Evolutionary conservation across 2,888 invertebrate species (phyloP).

Genomic region (Lysandra bellargus): DNA sequence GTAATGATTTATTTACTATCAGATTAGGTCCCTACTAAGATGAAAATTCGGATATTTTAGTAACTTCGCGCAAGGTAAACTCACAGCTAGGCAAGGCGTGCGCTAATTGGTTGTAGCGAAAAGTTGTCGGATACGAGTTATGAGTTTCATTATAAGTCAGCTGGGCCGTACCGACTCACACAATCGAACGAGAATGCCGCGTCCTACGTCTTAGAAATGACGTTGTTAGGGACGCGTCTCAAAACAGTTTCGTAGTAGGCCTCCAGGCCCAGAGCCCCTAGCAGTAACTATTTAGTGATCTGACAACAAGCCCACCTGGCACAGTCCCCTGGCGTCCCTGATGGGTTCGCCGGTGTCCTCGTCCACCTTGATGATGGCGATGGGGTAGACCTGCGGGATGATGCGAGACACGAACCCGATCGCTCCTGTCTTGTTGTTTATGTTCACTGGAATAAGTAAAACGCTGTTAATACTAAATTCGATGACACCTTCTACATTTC

Average conservation of each 20-base stretch:
- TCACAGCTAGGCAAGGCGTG: too few species aligned
- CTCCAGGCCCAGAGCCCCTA: background rate
- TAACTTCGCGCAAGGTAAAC: too few species aligned
- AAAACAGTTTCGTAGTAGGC: too few species aligned
- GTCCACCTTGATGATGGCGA: constrained; percentile 95
- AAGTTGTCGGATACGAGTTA: too few species aligned
- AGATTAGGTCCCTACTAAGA: too few species aligned
- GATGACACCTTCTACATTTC: background rate
- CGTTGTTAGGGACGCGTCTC: too few species aligned
- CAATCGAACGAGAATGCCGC: too few species aligned
- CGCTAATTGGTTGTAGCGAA: too few species aligned
- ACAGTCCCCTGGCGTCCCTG: constrained; percentile 92
- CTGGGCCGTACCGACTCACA: too few species aligned
- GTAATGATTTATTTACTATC: background rate
- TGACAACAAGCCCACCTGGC: constrained; percentile 70
- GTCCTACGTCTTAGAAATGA: too few species aligned
- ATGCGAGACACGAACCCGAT: constrained; percentile 97
- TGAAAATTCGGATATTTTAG: too few species aligned
- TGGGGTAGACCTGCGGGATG: constrained; percentile 94
- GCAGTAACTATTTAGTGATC: background rate
- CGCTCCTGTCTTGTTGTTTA: constrained; percentile 95
- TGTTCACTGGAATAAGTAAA: constrained; percentile 85
- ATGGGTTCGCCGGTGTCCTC: constrained; percentile 94
- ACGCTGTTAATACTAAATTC: background rate
- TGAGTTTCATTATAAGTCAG: too few species aligned